Evolutionary conservation across 1,140 invertebrate genomes (phyloP), one percentile per base, ranked within the genome.

Genomic region (Dinoponera quadriceps): DNA sequence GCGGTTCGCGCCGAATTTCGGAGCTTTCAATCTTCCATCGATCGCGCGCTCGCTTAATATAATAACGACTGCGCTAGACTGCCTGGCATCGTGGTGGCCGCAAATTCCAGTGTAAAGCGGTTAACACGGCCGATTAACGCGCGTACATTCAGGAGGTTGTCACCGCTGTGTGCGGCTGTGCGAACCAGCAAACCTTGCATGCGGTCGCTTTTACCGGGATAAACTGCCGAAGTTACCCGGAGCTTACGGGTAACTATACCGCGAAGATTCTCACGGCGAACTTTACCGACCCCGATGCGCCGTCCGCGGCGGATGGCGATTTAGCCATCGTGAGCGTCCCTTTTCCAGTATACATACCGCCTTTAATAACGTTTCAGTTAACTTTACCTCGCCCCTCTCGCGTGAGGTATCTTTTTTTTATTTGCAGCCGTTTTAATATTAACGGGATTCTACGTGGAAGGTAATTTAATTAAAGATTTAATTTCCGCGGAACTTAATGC

Each of bases 51-150:
- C 38, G 16, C 20, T 3, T 77, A 75, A 82, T 82, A 62, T 55
- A 60, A 77, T 75, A 75, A 82, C 63, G 55, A 65, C 60, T 65
- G 49, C 51, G 73, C 78, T 51, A 75, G 72, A 7, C 55, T 82
- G 27, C 59, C 59, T 27, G 62, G 60, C 72, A 65, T 78, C 59
- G 77, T 77, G 63, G 59, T 48, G 81, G 81, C 48, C 55, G 27
- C 20, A 75, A 65, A 65, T 82, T 77, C 73, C 72, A 65, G 48
- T 33, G 38, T 55, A 44, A 77, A 78, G 72, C 60, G 81, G 72
- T 82, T 82, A 44, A 44, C 38, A 62, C 49, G 72, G 49, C 60
- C 72, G 81, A 78, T 82, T 82, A 78, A 77, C 71, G 44, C 48
- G 18, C 14, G 65, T 65, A 48, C 66, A 25, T 65, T 48, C 18